Evolutionary conservation across 2,888 invertebrate species (phyloP).

Genomic region (Autographa pulchrina): DNA sequence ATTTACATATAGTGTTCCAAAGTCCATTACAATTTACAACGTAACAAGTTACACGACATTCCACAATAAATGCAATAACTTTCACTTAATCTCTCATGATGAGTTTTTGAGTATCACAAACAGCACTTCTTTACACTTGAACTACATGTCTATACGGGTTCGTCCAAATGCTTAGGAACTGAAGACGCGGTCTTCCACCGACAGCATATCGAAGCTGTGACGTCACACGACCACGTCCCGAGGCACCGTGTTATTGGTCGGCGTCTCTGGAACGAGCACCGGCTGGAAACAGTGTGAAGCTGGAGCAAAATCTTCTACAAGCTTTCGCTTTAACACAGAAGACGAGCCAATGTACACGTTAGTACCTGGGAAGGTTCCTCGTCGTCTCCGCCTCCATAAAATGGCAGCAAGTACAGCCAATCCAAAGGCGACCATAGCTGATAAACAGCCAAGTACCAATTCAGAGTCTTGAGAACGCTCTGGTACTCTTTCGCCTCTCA

Average conservation of each 20-base stretch:
- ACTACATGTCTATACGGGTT: slow-evolving; percentile 69
- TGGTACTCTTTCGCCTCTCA: slow-evolving; percentile 89
- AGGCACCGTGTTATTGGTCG: slow-evolving; percentile 79
- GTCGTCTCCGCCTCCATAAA: slow-evolving; percentile 89
- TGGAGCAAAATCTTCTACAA: slow-evolving; percentile 90
- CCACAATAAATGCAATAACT: slow-evolving; percentile 71
- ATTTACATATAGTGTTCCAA: slow-evolving; percentile 77
- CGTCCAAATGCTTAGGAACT: slow-evolving; percentile 87
- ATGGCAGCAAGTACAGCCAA: slow-evolving; percentile 87
- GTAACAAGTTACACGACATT: slow-evolving; percentile 72
- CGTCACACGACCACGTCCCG: slow-evolving; percentile 91
- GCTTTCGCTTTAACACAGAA: slow-evolving; percentile 89
- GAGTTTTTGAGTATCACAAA: slow-evolving; percentile 70
- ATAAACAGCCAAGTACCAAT: slow-evolving; percentile 89
- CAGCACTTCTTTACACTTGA: slow-evolving; percentile 68
- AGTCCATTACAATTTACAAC: slow-evolving; percentile 65
- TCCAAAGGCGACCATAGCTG: slow-evolving; percentile 87
- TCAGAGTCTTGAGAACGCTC: slow-evolving; percentile 89
- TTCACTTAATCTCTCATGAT: slow-evolving; percentile 68
- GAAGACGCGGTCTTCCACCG: slow-evolving; percentile 88
- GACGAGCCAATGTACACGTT: slow-evolving; percentile 91
- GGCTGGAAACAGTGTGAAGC: slow-evolving; percentile 89
- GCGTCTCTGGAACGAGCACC: slow-evolving; percentile 87
- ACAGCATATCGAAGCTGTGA: slow-evolving; percentile 90
- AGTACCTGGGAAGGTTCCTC: slow-evolving; percentile 88